phyloP scores from a whole-genome alignment of 2,797 vertebrate genomes.

The Xenopus petersii region DNA sequence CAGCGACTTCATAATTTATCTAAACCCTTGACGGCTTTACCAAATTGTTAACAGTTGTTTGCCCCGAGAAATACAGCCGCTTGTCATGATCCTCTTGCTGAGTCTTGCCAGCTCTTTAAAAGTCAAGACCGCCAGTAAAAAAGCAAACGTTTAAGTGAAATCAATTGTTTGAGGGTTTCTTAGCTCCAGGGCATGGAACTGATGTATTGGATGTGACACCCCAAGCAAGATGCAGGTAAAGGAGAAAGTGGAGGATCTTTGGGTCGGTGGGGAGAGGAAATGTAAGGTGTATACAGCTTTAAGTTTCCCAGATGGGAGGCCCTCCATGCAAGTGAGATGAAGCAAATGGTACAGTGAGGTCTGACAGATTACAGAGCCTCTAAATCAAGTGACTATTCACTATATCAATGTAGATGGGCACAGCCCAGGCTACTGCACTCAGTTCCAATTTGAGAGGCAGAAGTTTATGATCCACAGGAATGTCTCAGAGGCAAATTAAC shows the following conservation, averaged over 20 bases:
- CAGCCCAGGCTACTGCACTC: too few species aligned
- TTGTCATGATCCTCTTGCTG: conserved; percentile 1
- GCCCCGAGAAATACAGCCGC: neutral
- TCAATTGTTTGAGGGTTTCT: conserved; percentile 20
- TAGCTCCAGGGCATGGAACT: neutral
- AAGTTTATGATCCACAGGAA: too few species aligned
- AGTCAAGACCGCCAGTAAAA: conserved; percentile 5
- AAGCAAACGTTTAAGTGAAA: conserved; percentile 12
- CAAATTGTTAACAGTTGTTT: conserved; percentile 21
- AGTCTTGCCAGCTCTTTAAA: conserved; percentile 19
- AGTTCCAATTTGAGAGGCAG: too few species aligned
- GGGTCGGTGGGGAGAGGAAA: neutral
- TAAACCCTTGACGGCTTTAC: conserved; percentile 1
- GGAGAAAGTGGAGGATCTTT: neutral
- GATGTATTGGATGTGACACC: conserved; percentile 34
- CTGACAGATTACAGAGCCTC: conserved; percentile 23
- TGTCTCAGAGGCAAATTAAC: too few species aligned
- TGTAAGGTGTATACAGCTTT: neutral
- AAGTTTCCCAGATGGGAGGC: conserved; percentile 25
- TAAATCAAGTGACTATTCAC: conserved; percentile 15
- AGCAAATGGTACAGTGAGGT: neutral
- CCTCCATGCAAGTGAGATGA: neutral
- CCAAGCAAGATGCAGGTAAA: conserved; percentile 31
- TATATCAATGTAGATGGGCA: too few species aligned
- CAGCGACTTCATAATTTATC: conserved; percentile 7